A percentile compares a stretch with the other conserved stretches of the same genome.
phyloP scores from a whole-genome alignment of 2,797 vertebrate species.

The Champsocephalus gunnari region DNA sequence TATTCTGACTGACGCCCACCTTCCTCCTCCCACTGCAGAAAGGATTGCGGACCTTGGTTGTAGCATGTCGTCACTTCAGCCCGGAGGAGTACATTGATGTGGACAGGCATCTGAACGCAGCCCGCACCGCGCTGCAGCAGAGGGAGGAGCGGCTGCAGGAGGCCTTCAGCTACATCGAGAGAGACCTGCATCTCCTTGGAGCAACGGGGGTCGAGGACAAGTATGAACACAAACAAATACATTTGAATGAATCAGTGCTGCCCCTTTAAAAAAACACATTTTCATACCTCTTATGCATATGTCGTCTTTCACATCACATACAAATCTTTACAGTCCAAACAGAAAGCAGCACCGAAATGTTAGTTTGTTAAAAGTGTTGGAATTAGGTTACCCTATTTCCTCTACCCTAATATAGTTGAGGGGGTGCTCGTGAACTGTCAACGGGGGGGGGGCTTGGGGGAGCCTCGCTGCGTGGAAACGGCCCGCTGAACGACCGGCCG shows the following conservation, averaged over 20 bases:
- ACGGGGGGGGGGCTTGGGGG: too few relatives aligned
- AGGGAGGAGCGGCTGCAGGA: conserved; percentile 91
- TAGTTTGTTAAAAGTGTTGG: neutral
- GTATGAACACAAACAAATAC: conserved; percentile 75
- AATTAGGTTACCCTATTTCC: neutral
- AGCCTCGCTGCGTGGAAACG: too few relatives aligned
- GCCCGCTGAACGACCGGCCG: too few relatives aligned
- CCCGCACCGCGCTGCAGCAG: conserved; percentile 94
- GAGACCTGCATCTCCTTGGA: conserved; percentile 92
- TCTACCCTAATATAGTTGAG: neutral
- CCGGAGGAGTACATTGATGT: conserved; percentile 90
- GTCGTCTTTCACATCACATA: neutral
- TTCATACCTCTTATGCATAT: neutral
- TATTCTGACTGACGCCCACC: neutral
- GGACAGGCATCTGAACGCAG: conserved; percentile 87
- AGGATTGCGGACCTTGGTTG: conserved; percentile 94
- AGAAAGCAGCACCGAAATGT: neutral
- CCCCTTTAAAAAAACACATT: neutral
- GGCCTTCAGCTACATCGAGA: conserved; percentile 92
- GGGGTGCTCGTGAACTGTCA: too few relatives aligned
- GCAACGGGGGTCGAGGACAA: conserved; percentile 98
- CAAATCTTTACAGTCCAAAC: neutral
- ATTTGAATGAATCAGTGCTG: conserved; percentile 12
- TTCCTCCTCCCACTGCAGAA: conserved; percentile 81
- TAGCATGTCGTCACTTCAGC: conserved; percentile 93